Percentiles rank a stretch among this genome's conserved stretches.
Evolutionary conservation across 2,888 invertebrate genomes (phyloP).

Genomic region (Sphecodes monilicornis): DNA sequence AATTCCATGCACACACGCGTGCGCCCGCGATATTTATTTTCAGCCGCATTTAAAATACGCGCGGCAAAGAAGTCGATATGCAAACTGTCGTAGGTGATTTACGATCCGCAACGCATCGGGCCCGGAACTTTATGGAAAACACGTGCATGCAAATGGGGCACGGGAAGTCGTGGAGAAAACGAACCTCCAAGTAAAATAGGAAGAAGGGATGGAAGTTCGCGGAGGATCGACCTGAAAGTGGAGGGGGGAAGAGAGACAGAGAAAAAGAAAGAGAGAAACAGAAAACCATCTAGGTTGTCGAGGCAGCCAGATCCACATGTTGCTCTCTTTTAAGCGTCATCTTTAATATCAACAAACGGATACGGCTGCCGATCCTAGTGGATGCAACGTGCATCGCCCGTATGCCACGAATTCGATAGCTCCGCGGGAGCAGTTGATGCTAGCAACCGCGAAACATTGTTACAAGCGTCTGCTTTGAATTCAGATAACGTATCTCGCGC

Average conservation of each 20-base stretch:
- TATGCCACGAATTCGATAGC: conserved; percentile 65
- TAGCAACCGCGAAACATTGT: conserved; percentile 69
- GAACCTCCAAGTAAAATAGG: conserved; percentile 41
- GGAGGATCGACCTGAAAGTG: too few relatives aligned
- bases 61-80: conserved; percentile 38
- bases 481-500: conserved; percentile 76
- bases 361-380: conserved; percentile 58
- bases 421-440: conserved; percentile 50
- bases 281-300: conserved; percentile 51
- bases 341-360: conserved; percentile 72
- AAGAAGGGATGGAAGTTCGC: background rate
- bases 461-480: conserved; percentile 74
- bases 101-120: conserved; percentile 24
- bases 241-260: too few relatives aligned
- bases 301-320: conserved; percentile 70
- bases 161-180: conserved; percentile 25
- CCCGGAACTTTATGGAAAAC: conserved; percentile 37
- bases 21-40: conserved; percentile 29
- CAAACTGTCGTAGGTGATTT: conserved; percentile 44
- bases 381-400: conserved; percentile 50
- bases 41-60: conserved; percentile 20
- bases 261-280: conserved; percentile 8
- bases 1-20: background rate
- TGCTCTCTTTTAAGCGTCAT: conserved; percentile 71
- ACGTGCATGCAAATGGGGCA: conserved; percentile 28